phyloP scores from a whole-genome alignment of 2,113 vertebrate genomes.

The Eclectus roratus region DNA sequence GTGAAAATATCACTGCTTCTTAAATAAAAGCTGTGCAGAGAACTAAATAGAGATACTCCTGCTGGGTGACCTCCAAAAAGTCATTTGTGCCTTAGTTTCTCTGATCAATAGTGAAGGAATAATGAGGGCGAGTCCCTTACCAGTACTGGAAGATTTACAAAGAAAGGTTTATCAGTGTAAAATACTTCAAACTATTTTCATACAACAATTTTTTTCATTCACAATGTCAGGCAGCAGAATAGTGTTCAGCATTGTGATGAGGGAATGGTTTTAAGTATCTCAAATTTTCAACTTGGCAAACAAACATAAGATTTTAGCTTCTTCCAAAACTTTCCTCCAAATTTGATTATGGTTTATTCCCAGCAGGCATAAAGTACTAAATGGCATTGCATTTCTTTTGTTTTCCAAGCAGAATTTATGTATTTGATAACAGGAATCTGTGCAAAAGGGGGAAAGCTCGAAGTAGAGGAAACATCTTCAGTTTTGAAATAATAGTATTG shows the following conservation, averaged over 20 bases:
- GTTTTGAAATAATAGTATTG: neutral
- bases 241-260: neutral
- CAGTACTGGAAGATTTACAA: neutral
- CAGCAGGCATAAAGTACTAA: neutral
- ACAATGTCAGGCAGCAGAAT: neutral
- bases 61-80: neutral
- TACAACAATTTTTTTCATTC: neutral
- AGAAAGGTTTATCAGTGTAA: neutral
- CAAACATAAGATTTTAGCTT: neutral
- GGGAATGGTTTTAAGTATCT: neutral
- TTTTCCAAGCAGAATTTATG: neutral
- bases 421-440: neutral
- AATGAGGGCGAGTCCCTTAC: accelerated
- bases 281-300: neutral
- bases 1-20: neutral
- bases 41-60: neutral
- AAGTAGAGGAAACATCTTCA: neutral
- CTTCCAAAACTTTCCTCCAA: neutral
- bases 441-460: neutral
- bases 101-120: neutral
- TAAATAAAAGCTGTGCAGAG: neutral
- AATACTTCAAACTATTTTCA: neutral
- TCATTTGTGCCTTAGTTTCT: neutral
- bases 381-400: neutral
- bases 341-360: neutral